These are phyloP conservation scores for Baronia brevicornis DNA, from an alignment of 2,888 invertebrate genomes.

Conservation along the genomic window DNA sequence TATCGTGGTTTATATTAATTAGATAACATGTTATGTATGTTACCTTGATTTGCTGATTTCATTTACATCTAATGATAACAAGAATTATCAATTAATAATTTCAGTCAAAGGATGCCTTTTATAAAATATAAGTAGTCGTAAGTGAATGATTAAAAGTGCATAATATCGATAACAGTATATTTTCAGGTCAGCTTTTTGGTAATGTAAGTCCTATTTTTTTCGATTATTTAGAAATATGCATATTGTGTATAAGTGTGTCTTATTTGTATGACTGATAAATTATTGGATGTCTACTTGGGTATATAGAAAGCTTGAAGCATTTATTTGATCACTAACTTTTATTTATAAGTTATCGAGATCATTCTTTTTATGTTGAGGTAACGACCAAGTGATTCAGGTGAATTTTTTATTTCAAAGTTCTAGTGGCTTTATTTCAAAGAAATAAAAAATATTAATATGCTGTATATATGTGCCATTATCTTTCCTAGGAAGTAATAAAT, in stretches of 20 bases:
- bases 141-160: slow-evolving; percentile 50
- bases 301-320: slow-evolving; percentile 49
- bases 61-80: slow-evolving; percentile 36
- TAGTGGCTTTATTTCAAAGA: too few species aligned
- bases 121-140: slow-evolving; percentile 66
- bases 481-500: too few species aligned
- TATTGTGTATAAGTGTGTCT: slow-evolving; percentile 35
- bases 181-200: slow-evolving; percentile 50
- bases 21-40: slow-evolving; percentile 46
- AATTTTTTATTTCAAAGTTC: too few species aligned
- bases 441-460: too few species aligned
- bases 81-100: slow-evolving; percentile 41
- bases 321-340: slow-evolving; percentile 57
- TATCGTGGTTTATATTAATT: slow-evolving; percentile 56
- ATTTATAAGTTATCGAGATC: slow-evolving; percentile 67
- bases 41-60: slow-evolving; percentile 56
- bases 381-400: slow-evolving; percentile 13
- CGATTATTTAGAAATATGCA: slow-evolving; percentile 37
- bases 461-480: too few species aligned
- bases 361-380: slow-evolving; percentile 54
- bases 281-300: slow-evolving; percentile 44
- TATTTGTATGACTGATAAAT: slow-evolving; percentile 27
- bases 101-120: slow-evolving; percentile 67
- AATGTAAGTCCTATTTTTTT: slow-evolving; percentile 44
- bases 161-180: slow-evolving; percentile 56